Conservation (phyloP, 2,113 vertebrate genomes). For the Epinephelus moara region DNA sequence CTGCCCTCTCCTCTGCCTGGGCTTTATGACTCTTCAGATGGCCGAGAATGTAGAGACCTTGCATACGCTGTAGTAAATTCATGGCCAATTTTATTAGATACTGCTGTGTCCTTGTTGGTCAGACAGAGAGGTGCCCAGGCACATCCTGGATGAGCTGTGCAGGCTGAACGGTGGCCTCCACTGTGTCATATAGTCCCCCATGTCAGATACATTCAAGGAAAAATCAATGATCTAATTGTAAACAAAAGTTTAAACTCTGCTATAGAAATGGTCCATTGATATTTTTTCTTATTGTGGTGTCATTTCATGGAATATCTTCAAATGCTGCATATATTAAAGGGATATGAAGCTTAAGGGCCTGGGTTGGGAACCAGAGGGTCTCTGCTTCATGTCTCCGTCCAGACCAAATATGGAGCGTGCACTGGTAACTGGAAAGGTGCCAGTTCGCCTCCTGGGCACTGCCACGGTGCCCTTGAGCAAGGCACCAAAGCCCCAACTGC, state of each 20-base stretch:
- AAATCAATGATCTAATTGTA: not conserved
- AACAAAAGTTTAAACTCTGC: not conserved
- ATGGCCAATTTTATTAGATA: slow-evolving; percentile 63
- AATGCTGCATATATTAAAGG: no score
- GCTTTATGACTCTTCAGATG: slow-evolving; percentile 54
- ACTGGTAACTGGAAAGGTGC: no score
- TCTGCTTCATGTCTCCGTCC: no score
- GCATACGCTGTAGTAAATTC: slow-evolving; percentile 63
- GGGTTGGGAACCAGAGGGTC: no score
- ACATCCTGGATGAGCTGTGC: slow-evolving; percentile 21
- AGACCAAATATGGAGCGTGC: no score
- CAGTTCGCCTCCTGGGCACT: no score
- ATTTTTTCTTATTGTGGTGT: no score
- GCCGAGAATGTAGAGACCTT: slow-evolving; percentile 47
- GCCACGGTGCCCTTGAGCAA: no score
- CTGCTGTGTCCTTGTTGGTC: slow-evolving; percentile 64
- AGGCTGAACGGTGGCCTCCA: not conserved
- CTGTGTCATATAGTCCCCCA: not conserved
- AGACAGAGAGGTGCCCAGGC: slow-evolving; percentile 53
- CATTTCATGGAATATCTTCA: no score
- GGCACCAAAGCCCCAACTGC: no score
- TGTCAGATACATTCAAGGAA: not conserved
- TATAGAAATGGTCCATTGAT: no score
- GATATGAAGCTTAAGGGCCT: no score
- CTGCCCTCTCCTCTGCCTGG: slow-evolving; percentile 35